Conservation (phyloP, 2,797 vertebrate genomes). For the Clarias fuscus region DNA sequence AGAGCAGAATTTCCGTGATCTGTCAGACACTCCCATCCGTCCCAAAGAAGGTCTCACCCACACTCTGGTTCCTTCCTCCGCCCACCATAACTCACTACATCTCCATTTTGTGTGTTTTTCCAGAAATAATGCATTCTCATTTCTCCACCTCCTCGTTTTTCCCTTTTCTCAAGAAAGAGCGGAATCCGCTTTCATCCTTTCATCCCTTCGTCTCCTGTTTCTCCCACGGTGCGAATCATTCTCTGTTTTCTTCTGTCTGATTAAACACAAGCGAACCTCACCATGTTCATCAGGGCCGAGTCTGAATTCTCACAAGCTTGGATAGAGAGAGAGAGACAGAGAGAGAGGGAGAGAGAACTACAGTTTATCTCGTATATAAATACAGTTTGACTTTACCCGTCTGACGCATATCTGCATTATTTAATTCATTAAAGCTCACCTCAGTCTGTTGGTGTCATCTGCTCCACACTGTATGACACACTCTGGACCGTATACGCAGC, state of each 20-base stretch:
- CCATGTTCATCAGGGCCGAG: background rate
- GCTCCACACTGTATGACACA: background rate
- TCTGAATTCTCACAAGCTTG: background rate
- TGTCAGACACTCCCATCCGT: background rate
- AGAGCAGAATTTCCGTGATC: background rate
- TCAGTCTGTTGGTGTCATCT: background rate
- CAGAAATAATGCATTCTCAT: slow-evolving; percentile 37
- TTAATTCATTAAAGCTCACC: background rate
- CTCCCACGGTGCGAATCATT: slow-evolving; percentile 28
- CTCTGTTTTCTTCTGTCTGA: slow-evolving; percentile 40
- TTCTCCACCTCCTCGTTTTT: slow-evolving; percentile 54
- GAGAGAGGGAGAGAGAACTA: too few relatives aligned
- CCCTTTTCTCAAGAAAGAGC: slow-evolving; percentile 18
- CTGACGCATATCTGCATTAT: background rate
- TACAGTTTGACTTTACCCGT: background rate
- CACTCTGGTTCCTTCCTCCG: background rate
- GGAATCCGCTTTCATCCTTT: slow-evolving; percentile 21
- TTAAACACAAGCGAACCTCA: background rate
- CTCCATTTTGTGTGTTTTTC: slow-evolving; percentile 44
- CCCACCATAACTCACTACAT: slow-evolving; percentile 39
- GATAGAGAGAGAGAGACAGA: background rate
- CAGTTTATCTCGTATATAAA: background rate
- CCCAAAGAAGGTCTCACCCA: background rate
- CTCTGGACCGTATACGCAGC: too few relatives aligned
- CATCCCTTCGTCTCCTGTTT: slow-evolving; percentile 13